phyloP scores from a whole-genome alignment of 2,797 vertebrate genomes.

The Sebastes taczanowskii region DNA sequence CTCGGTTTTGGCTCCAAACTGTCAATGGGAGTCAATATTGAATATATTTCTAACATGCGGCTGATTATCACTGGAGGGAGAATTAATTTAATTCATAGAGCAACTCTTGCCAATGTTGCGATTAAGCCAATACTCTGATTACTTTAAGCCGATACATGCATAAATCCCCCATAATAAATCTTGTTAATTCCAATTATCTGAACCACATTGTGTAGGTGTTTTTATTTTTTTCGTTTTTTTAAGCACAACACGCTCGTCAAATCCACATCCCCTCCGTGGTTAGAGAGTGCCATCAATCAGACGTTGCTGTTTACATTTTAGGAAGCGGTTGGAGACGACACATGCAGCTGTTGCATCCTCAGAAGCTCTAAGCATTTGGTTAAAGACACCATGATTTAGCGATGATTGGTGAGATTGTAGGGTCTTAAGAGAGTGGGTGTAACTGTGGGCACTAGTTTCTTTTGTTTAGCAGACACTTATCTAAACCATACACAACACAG shows the following conservation, averaged over 20 bases:
- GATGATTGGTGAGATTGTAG: background rate
- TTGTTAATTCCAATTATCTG: conserved; percentile 25
- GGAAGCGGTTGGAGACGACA: background rate
- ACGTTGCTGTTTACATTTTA: background rate
- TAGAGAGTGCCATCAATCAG: conserved; percentile 22
- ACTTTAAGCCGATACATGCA: conserved; percentile 16
- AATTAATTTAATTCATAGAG: conserved; percentile 16
- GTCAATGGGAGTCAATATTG: background rate
- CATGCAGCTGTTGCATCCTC: background rate
- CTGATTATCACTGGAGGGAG: background rate
- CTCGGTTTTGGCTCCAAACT: conserved; percentile 1
- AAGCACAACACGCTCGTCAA: background rate
- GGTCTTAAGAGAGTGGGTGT: background rate
- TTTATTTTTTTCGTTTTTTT: background rate
- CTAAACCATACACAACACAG: background rate
- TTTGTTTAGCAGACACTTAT: background rate
- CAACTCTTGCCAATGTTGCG: conserved; percentile 16
- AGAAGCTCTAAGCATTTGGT: background rate
- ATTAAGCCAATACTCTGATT: conserved; percentile 24
- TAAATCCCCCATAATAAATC: conserved; percentile 24
- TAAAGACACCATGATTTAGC: background rate
- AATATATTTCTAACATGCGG: background rate
- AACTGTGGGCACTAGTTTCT: background rate
- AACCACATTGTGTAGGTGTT: conserved; percentile 26
- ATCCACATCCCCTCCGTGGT: background rate